Evolutionary conservation across 2,113 vertebrate genomes (phyloP), one percentile per base, ranked within the genome.

Genomic region (Paracanthobrama guichenoti): DNA sequence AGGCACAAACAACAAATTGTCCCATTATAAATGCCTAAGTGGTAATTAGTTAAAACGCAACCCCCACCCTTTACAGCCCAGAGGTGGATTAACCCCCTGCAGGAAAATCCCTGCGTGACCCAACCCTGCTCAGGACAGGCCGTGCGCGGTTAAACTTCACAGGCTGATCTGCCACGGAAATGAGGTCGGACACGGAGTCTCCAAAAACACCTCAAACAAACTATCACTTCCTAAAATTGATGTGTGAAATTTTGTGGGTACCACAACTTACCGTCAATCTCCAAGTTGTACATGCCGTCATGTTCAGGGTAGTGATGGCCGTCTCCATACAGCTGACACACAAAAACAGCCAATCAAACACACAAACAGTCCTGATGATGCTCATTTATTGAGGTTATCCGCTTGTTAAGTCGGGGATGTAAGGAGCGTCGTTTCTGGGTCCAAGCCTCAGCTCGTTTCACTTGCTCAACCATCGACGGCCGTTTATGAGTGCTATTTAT

Each of bases 221-320:
- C 6, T 46, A 46, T 35, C 2, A 67, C 64, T 10, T 39, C 31
- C 1, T 39, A 22, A 67, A 20, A 39, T 28, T 11, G 18, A 0
- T 20, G 18, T 20, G 50, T 4, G 50, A 67, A 4, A 67, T 31
- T 18, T 3, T 31, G 26, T 14, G 1, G 64, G 6, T 64, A 39
- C 0, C 35, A 5, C 18, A 55, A 90, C 96, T 96, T 91, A 99
- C 97, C 97, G 87, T 93, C 94, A 4, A 97, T 94, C 44, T 96
- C 96, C 1, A 96, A 89, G 75, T 94, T 95, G 90, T 97, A 96
- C 90, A 97, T 88, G 24, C 95, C 93, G 74, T 96, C 92, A 83
- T 94, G 95, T 22, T 97, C 97, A 0, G 88, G 73, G 26, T 97
- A 99, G 91, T 96, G 95, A 39, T 94, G 57, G 0, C 95, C 94